A percentile compares a stretch with the other conserved stretches of the same genome.
phyloP scores from a whole-genome alignment of 2,888 invertebrate genomes.

The Urechis unicinctus region DNA sequence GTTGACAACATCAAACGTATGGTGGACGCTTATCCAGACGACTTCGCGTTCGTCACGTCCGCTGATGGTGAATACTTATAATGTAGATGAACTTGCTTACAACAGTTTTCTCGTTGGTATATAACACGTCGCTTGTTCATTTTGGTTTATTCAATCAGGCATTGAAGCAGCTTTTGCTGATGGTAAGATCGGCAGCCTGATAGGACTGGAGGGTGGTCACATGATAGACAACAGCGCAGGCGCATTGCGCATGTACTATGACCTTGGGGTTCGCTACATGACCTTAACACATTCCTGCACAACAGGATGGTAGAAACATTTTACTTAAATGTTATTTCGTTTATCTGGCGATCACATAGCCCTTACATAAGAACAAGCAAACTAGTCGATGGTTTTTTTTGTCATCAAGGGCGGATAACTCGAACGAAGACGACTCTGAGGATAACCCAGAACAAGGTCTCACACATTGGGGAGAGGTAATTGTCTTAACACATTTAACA shows the following conservation, averaged over 20 bases:
- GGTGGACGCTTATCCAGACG: constrained; percentile 71
- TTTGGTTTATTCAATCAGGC: constrained; percentile 64
- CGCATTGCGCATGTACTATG: constrained; percentile 74
- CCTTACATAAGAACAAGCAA: too few relatives aligned
- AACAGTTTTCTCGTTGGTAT: too few relatives aligned
- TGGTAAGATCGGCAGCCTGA: constrained; percentile 77
- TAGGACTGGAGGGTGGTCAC: constrained; percentile 85
- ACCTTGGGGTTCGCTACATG: constrained; percentile 76
- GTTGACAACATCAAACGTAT: constrained; percentile 78
- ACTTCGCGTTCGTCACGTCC: constrained; percentile 58
- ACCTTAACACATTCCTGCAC: constrained; percentile 84
- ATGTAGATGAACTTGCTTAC: too few relatives aligned
- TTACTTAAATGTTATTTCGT: constrained; percentile 52
- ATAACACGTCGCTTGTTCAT: neutral
- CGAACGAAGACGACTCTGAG: neutral
- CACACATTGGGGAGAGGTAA: constrained; percentile 57
- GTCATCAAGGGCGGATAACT: neutral
- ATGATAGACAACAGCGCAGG: constrained; percentile 74
- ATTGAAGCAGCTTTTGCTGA: constrained; percentile 62
- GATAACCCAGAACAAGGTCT: neutral
- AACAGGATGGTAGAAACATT: constrained; percentile 63
- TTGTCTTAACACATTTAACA: too few relatives aligned
- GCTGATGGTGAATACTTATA: constrained; percentile 61
- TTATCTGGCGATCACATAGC: too few relatives aligned
- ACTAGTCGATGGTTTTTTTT: neutral